Evolutionary conservation across 2,888 invertebrate genomes (phyloP), one percentile per base, ranked within the genome.

Genomic region (Aporophyla lueneburgensis): DNA sequence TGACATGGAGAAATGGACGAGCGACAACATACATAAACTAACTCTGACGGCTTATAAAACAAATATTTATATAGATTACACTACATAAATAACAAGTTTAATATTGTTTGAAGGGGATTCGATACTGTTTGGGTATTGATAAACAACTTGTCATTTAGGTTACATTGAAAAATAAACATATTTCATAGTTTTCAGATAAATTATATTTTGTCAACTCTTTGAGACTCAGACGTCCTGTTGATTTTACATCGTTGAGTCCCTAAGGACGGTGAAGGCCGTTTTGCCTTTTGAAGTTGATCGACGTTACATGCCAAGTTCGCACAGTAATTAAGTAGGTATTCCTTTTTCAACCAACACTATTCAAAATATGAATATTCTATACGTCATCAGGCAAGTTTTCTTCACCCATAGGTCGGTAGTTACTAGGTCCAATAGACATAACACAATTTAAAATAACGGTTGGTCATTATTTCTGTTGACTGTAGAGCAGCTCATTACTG

Each of bases 1-100:
- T 72, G 76, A 76, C 43, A 69, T 51, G 24, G 73, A 71, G 63
- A 85, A 73, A 76, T 76, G n/a, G 53, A 65, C 49, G 65, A 69
- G 33, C 4, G 76, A 81, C 74, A 71, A 46, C 49, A 33, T 9
- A 68, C 24, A 72, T 71, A 70, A 76, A 70, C 69, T 54, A 51
- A 66, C 59, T 51, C 12, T 33, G 65, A 70, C 24, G 54, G 65
- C 59, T 68, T 70, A 43, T 56, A 27, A 69, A 51, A 61, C 69
- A 51, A 76, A 82, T 79, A 81, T 76, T 59, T 54, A 43, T 53
- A 49, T 43, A 61, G 27, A 59, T 65, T 59, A 81, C 21, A 46
- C n/a, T 40, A 68, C 62, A 46, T 68, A 46, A 59, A 76, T 82
- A 62, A 68, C 24, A 24, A 58, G 54, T 59, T 59, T 76, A 69